Conservation (phyloP, 2,888 invertebrate species). For the Xestia c-nigrum region DNA sequence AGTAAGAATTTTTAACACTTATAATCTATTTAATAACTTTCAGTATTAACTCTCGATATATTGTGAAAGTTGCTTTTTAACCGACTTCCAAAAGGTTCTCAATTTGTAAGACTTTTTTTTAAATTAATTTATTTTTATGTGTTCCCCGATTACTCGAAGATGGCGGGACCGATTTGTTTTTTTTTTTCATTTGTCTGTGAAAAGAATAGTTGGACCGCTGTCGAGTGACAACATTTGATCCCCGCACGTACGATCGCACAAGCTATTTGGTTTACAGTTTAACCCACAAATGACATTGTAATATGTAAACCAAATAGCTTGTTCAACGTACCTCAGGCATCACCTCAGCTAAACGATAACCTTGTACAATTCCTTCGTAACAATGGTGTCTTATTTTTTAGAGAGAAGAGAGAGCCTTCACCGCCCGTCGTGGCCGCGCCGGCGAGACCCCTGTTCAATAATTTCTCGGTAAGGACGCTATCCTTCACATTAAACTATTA, state of each 20-base stretch:
- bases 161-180: too few species aligned
- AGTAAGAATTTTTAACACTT: conserved; percentile 39
- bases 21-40: background rate
- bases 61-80: background rate
- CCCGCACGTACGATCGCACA: too few species aligned
- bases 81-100: too few species aligned
- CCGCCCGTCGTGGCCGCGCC: conserved; percentile 90
- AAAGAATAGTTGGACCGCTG: background rate
- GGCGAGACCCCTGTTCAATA: conserved; percentile 73
- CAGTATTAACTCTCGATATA: background rate
- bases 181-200: background rate
- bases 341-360: background rate
- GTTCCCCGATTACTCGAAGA: too few species aligned
- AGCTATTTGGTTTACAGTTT: too few species aligned
- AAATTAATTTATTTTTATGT: too few species aligned
- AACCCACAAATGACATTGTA: too few species aligned
- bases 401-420: conserved; percentile 84
- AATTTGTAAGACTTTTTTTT: too few species aligned
- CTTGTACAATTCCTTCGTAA: background rate
- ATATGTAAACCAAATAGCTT: too few species aligned
- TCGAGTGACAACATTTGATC: background rate
- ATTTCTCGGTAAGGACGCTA: conserved; percentile 68
- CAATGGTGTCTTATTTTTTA: conserved; percentile 11
- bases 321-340: background rate
- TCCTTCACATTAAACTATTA: background rate